These are phyloP conservation scores for Piprites chloris DNA, from an alignment of 2,113 vertebrate genomes.

Conservation along the genomic window DNA sequence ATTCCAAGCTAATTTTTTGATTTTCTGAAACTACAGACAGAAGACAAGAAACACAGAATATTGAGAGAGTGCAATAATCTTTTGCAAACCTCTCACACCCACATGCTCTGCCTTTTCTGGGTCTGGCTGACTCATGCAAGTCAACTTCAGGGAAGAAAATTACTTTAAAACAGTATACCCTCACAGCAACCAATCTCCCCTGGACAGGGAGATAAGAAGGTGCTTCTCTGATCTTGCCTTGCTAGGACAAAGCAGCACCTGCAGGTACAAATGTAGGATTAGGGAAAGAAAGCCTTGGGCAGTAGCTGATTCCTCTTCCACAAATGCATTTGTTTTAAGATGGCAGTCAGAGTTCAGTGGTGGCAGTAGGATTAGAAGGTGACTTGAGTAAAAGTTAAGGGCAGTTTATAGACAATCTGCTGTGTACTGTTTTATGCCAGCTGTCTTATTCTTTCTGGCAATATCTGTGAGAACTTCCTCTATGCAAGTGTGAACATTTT, in stretches of 20 bases:
- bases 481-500: not conserved
- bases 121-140: slow-evolving; percentile 40
- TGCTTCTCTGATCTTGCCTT: not conserved
- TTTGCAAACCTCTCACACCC: slow-evolving; percentile 32
- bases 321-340: not conserved
- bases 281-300: not conserved
- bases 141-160: not conserved
- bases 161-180: not conserved
- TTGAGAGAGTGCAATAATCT: not conserved
- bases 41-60: slow-evolving; percentile 24
- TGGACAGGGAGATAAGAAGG: not conserved
- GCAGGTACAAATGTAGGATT: not conserved
- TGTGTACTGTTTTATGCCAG: not conserved
- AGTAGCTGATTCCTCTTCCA: not conserved
- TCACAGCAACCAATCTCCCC: not conserved
- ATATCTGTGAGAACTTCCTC: not conserved
- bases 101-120: slow-evolving; percentile 3
- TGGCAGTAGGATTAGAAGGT: not conserved
- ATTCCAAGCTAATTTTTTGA: not conserved
- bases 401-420: not conserved
- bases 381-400: not conserved
- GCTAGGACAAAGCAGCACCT: not conserved
- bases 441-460: not conserved
- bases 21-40: not conserved
- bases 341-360: not conserved